Percentiles rank a stretch among this genome's conserved stretches.
Conservation (phyloP, 2,113 vertebrate genomes). For the Lampris incognitus region DNA sequence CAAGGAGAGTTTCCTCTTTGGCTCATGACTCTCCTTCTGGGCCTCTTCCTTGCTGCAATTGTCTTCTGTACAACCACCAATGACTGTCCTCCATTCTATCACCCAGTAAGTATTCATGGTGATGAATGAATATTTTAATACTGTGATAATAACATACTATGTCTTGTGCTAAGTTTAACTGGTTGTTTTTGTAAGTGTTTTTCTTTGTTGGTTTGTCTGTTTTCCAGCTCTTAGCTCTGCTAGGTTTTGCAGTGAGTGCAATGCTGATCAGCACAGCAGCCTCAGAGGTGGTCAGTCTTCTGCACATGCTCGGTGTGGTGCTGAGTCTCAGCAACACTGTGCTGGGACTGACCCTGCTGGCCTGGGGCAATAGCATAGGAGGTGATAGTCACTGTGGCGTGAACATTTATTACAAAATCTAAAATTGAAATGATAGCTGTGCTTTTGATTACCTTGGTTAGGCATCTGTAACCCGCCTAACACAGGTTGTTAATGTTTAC, state of each 20-base stretch:
- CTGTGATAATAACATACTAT: not conserved
- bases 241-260: conserved; percentile 94
- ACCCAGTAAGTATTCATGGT: conserved; percentile 84
- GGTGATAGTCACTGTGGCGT: conserved; percentile 25
- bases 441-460: not conserved
- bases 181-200: not conserved
- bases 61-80: conserved; percentile 90
- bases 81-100: conserved; percentile 84
- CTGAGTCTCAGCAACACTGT: conserved; percentile 95
- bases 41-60: conserved; percentile 81
- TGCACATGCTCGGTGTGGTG: conserved; percentile 90
- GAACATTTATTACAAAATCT: not conserved
- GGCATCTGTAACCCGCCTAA: not conserved
- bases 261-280: conserved; percentile 91
- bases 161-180: not conserved
- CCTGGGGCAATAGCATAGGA: conserved; percentile 97
- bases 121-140: too few species aligned
- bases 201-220: not conserved
- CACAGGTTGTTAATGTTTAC: not conserved
- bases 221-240: conserved; percentile 88
- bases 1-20: conserved; percentile 89
- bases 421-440: not conserved
- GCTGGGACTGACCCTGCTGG: conserved; percentile 93
- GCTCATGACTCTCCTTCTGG: conserved; percentile 82
- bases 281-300: conserved; percentile 92